Base-by-base conservation (phyloP, 2,888 invertebrate genomes). In the Zygogramma bicolorata region DNA sequence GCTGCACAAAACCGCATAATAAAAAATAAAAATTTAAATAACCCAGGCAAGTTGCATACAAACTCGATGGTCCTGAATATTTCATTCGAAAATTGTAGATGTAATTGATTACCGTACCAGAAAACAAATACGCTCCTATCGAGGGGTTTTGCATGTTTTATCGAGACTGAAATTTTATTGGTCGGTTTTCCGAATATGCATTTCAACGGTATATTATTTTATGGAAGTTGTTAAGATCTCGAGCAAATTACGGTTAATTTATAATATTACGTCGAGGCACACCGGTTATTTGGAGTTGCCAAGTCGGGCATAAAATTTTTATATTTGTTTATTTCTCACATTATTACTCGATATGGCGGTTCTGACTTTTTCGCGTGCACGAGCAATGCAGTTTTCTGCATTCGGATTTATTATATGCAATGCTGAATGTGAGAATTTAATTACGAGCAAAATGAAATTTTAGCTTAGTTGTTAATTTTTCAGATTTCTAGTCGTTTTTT, bases 161-260 rank as follows among this genome's bases (percentile, higher is more conserved):
- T 73, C 67, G 66, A 75, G 70, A 75, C 68, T 73, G 71, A 65
- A 72, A 68, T 70, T 70, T 70, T 73, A 77, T 75, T 73, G 74
- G 77, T 68, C 20, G 59, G 59, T 74, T 75, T 71, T 71, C 68
- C 63, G 68, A 73, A 74, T 72, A 65, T 75, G 73, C 73, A 69
- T 71, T 71, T 68, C 73, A 73, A 68, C 70, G 69, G 67, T 58
- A 67, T 79, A 75, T 79, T 76, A 78, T 78, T 79, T 75, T 77
- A 78, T 79, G 73, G 78, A 71, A 75, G 79, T 79, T 71, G 77
- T 76, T 78, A 77, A 77, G 73, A 74, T 77, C 78, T 79, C 74
- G 70, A 73, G 78, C 76, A 75, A 79, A 77, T 79, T 75, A 67
- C 68, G 72, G 68, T 68, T 79, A 79, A 79, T 78, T 70, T 73